Percentiles rank a stretch among this genome's conserved stretches.
phyloP scores from a whole-genome alignment of 2,797 vertebrate genomes.

The Chelmon rostratus region DNA sequence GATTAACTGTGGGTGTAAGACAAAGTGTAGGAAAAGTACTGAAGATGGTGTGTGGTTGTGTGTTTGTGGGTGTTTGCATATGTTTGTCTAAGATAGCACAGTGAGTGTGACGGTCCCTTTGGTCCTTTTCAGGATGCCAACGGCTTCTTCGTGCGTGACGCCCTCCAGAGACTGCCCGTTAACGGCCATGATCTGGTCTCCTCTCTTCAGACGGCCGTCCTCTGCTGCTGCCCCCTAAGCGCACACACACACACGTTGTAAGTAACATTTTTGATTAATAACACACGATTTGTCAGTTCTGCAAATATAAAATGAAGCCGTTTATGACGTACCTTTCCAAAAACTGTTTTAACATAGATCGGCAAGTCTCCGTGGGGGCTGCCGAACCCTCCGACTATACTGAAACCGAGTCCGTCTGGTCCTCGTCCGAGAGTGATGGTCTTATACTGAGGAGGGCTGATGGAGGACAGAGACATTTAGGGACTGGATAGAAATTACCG shows the following conservation, averaged over 20 bases:
- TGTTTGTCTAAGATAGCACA: constrained; percentile 89
- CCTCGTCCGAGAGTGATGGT: constrained; percentile 93
- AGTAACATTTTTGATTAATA: neutral
- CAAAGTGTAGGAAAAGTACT: constrained; percentile 3
- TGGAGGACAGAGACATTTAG: constrained; percentile 13
- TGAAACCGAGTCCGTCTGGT: constrained; percentile 97
- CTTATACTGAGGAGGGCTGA: constrained; percentile 96
- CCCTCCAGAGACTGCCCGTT: constrained; percentile 96
- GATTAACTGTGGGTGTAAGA: constrained; percentile 2
- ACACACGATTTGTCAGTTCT: neutral
- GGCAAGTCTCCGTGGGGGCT: constrained; percentile 98
- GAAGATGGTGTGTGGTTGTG: neutral
- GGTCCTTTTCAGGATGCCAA: constrained; percentile 95
- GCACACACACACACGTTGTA: neutral
- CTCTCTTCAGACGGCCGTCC: constrained; percentile 95
- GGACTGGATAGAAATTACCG: neutral
- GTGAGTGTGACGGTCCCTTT: constrained; percentile 95
- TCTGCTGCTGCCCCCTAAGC: constrained; percentile 95
- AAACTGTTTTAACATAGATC: constrained; percentile 98
- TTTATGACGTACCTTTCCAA: constrained; percentile 89
- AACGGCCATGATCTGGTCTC: constrained; percentile 98
- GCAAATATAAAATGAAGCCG: neutral
- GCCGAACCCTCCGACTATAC: constrained; percentile 96
- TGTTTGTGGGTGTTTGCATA: neutral
- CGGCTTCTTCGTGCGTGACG: constrained; percentile 97